phyloP scores from a whole-genome alignment of 2,888 invertebrate species.

The Exocentrus adspersus region DNA sequence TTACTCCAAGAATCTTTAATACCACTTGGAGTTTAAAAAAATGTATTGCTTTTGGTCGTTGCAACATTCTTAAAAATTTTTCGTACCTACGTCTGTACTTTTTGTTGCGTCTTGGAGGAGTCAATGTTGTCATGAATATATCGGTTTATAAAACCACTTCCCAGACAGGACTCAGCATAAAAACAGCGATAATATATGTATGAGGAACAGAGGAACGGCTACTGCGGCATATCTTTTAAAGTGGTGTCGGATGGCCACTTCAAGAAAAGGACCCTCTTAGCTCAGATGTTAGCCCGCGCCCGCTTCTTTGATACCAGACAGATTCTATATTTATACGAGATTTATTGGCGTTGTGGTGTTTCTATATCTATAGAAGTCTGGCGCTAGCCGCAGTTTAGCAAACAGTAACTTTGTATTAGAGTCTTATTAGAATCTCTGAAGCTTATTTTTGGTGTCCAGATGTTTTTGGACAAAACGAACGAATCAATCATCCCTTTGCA shows the following conservation, averaged over 20 bases:
- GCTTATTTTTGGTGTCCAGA: no score
- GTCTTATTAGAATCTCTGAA: no score
- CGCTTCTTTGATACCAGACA: slow-evolving; percentile 9
- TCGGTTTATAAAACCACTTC: slow-evolving; percentile 2
- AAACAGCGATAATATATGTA: background rate
- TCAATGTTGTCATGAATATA: background rate
- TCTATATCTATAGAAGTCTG: background rate
- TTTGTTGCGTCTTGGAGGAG: no score
- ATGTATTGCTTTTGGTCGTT: no score
- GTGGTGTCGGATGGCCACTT: slow-evolving; percentile 34
- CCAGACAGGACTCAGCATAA: slow-evolving; percentile 2
- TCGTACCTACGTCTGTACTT: no score
- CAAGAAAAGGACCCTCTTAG: slow-evolving; percentile 10
- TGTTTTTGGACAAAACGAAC: no score
- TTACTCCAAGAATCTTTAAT: background rate
- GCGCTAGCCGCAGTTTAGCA: background rate
- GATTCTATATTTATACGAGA: slow-evolving; percentile 20
- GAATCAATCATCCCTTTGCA: no score
- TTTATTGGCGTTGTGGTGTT: slow-evolving; percentile 15
- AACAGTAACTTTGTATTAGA: no score
- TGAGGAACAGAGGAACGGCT: slow-evolving; percentile 5
- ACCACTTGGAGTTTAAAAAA: no score
- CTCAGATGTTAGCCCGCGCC: slow-evolving; percentile 15
- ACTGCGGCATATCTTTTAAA: slow-evolving; percentile 19
- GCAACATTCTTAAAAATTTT: no score